Conservation (phyloP, 1,140 invertebrate genomes). For the Ericerus pela region DNA sequence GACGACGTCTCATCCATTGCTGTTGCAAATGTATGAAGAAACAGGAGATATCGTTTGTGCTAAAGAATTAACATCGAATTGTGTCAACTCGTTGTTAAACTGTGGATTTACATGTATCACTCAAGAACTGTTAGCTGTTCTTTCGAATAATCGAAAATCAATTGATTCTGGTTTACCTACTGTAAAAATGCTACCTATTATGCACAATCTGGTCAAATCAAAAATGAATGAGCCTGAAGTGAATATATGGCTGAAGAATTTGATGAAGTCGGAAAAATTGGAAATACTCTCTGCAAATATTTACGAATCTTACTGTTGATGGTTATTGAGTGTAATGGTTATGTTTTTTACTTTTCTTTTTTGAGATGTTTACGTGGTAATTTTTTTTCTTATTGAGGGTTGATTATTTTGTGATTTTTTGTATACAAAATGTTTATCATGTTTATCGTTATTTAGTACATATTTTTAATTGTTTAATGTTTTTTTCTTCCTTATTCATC, state of each 20-base stretch:
- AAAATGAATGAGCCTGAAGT: not conserved
- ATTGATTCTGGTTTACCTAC: not conserved
- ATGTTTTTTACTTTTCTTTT: too few species aligned
- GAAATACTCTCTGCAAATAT: not conserved
- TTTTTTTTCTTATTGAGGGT: too few species aligned
- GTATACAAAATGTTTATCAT: too few species aligned
- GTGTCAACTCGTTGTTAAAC: not conserved
- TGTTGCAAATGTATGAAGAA: constrained; percentile 2
- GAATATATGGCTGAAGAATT: constrained; percentile 1
- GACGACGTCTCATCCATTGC: not conserved
- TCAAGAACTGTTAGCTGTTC: not conserved
- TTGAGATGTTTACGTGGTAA: too few species aligned
- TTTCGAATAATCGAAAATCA: not conserved
- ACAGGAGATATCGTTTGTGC: not conserved
- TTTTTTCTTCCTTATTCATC: too few species aligned
- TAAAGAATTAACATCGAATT: not conserved
- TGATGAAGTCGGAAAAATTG: not conserved
- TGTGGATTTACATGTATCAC: not conserved
- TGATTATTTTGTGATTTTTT: too few species aligned
- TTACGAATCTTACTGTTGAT: constrained; percentile 4
- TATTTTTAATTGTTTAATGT: too few species aligned
- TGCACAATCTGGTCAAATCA: not conserved
- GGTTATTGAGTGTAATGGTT: too few species aligned
- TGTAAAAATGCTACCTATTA: not conserved
- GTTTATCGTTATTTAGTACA: too few species aligned